Percentiles rank a stretch among this genome's conserved stretches.
phyloP scores from a whole-genome alignment of 2,797 vertebrate genomes.

The Parauchenoglanis ngamensis region DNA sequence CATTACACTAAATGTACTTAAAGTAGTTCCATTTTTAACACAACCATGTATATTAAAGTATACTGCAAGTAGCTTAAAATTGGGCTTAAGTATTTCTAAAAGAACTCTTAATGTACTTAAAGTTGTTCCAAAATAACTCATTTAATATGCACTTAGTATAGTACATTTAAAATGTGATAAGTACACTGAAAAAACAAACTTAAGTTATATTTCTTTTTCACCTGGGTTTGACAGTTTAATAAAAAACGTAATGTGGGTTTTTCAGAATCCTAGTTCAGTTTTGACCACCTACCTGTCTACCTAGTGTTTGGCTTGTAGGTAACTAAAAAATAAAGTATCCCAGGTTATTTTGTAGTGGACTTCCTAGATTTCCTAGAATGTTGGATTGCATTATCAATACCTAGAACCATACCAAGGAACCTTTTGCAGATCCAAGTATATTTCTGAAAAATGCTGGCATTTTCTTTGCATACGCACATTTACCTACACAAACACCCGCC shows the following conservation, averaged over 20 bases:
- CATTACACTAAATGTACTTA: too few relatives aligned
- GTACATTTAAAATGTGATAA: too few relatives aligned
- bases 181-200: too few relatives aligned
- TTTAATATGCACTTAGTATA: too few relatives aligned
- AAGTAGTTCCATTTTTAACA: too few relatives aligned
- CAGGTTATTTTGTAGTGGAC: constrained; percentile 58
- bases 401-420: constrained; percentile 51
- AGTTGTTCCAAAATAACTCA: too few relatives aligned
- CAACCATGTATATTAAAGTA: too few relatives aligned
- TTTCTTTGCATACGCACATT: not conserved
- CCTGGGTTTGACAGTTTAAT: constrained; percentile 48
- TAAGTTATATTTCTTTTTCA: too few relatives aligned
- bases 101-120: too few relatives aligned
- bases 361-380: constrained; percentile 45
- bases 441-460: constrained; percentile 56
- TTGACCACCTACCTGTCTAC: constrained; percentile 42
- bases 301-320: constrained; percentile 51
- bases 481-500: not conserved
- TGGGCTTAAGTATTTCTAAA: too few relatives aligned
- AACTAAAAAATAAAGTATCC: constrained; percentile 49
- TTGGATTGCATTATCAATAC: constrained; percentile 57
- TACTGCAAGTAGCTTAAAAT: too few relatives aligned
- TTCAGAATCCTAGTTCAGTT: constrained; percentile 50
- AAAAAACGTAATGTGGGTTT: constrained; percentile 30
- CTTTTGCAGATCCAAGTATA: constrained; percentile 60